These are phyloP conservation scores for Drosophila parthenogenetica DNA, from an alignment of 2,888 invertebrate species.

Conservation along the genomic window DNA sequence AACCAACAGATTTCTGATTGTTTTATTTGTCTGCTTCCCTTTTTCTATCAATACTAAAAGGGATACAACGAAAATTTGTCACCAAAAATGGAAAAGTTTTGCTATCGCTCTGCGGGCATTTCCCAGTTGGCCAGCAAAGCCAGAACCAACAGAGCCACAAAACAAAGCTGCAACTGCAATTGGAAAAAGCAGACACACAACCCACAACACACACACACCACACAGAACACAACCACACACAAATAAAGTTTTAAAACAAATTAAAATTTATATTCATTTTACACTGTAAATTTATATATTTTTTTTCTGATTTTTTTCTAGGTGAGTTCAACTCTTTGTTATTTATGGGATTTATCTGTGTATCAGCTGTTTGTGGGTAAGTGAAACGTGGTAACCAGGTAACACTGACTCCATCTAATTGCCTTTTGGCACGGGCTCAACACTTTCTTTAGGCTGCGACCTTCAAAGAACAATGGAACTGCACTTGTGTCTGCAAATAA, in stretches of 20 bases:
- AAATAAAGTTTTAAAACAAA: slow-evolving; percentile 47
- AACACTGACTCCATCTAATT: slow-evolving; percentile 19
- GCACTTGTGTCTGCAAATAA: slow-evolving; percentile 26
- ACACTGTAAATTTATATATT: slow-evolving; percentile 36
- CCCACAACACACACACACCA: slow-evolving; percentile 13
- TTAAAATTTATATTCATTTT: slow-evolving; percentile 21
- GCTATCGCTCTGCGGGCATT: slow-evolving; percentile 47
- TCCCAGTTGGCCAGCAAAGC: slow-evolving; percentile 17
- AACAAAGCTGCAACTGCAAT: slow-evolving; percentile 35
- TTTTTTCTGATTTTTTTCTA: slow-evolving; percentile 39
- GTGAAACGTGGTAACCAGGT: slow-evolving; percentile 71
- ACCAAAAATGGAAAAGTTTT: slow-evolving; percentile 39
- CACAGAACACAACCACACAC: slow-evolving; percentile 4
- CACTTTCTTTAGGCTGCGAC: slow-evolving; percentile 55
- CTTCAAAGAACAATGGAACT: slow-evolving; percentile 58
- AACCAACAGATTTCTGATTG: slow-evolving; percentile 16
- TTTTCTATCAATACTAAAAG: slow-evolving; percentile 25
- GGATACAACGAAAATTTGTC: slow-evolving; percentile 26
- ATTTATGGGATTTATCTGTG: slow-evolving; percentile 19
- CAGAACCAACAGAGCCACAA: slow-evolving; percentile 31
- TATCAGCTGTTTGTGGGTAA: slow-evolving; percentile 39
- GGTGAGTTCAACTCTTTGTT: slow-evolving; percentile 39
- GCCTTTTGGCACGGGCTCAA: slow-evolving; percentile 59
- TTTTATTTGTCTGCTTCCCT: slow-evolving; percentile 23
- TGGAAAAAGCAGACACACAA: slow-evolving; percentile 5